phyloP scores from a whole-genome alignment of 2,888 invertebrate genomes.

The Diplazon laetatorius region DNA sequence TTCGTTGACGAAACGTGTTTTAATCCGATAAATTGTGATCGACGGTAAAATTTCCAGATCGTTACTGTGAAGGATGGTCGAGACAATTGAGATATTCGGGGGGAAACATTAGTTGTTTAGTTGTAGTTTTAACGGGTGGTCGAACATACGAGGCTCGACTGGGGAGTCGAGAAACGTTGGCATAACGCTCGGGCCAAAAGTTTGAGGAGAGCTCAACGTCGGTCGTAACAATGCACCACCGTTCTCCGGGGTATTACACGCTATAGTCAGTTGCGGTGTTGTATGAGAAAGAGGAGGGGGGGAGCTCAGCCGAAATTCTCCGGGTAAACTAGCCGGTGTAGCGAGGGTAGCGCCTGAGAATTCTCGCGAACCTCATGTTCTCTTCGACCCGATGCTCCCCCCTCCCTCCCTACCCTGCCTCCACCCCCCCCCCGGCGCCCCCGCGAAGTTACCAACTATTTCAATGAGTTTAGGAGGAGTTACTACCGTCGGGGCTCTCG shows the following conservation, averaged over 20 bases:
- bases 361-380: slow-evolving; percentile 37
- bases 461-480: slow-evolving; percentile 75
- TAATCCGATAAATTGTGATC: too few relatives aligned
- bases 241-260: slow-evolving; percentile 26
- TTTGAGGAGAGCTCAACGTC: slow-evolving; percentile 26
- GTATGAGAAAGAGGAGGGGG: slow-evolving; percentile 43
- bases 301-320: slow-evolving; percentile 54
- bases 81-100: slow-evolving; percentile 25
- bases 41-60: neutral
- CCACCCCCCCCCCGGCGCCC: slow-evolving; percentile 5
- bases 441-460: slow-evolving; percentile 75
- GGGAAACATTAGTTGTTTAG: neutral
- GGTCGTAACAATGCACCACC: slow-evolving; percentile 41
- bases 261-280: slow-evolving; percentile 19
- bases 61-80: neutral
- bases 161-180: neutral
- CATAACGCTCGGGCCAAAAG: slow-evolving; percentile 34
- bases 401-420: too few relatives aligned
- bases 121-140: slow-evolving; percentile 1
- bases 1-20: too few relatives aligned
- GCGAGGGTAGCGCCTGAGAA: slow-evolving; percentile 42
- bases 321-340: slow-evolving; percentile 54
- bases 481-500: slow-evolving; percentile 70
- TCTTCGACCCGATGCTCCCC: slow-evolving; percentile 12
- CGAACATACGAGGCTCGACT: neutral